Evolutionary conservation across 2,113 vertebrate species (phyloP).

Genomic region (Petaurus breviceps): DNA sequence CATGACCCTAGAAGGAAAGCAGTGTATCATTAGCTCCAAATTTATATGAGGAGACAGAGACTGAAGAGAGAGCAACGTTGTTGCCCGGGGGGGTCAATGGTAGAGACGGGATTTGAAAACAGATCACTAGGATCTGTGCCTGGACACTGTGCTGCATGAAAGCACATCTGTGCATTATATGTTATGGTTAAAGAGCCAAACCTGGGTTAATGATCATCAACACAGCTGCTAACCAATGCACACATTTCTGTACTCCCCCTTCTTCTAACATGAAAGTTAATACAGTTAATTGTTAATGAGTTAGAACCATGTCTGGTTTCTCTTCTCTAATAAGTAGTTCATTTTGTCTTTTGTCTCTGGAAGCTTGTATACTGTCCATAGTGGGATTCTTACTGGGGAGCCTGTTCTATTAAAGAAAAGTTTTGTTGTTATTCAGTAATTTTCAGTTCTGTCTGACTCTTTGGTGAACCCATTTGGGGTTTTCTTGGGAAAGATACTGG

Average conservation of each 20-base stretch:
- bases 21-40: too few relatives aligned
- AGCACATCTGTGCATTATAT: background rate
- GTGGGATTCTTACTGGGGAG: background rate
- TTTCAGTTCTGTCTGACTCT: too few relatives aligned
- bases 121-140: background rate
- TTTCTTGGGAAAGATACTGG: too few relatives aligned
- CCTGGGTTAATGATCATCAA: background rate
- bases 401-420: background rate
- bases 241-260: background rate
- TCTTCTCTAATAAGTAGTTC: background rate
- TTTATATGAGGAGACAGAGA: too few relatives aligned
- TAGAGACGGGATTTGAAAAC: background rate
- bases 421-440: too few relatives aligned
- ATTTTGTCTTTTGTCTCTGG: background rate
- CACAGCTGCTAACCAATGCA: background rate
- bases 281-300: background rate
- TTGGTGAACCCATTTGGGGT: too few relatives aligned
- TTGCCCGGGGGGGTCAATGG: background rate
- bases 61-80: too few relatives aligned
- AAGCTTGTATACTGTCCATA: background rate
- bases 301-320: background rate
- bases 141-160: background rate
- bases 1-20: too few relatives aligned
- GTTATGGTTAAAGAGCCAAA: background rate
- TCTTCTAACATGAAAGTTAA: background rate